A percentile compares a stretch with the other conserved stretches of the same genome.
phyloP scores from a whole-genome alignment of 1,140 invertebrate genomes.

The Eriosoma lanigerum region DNA sequence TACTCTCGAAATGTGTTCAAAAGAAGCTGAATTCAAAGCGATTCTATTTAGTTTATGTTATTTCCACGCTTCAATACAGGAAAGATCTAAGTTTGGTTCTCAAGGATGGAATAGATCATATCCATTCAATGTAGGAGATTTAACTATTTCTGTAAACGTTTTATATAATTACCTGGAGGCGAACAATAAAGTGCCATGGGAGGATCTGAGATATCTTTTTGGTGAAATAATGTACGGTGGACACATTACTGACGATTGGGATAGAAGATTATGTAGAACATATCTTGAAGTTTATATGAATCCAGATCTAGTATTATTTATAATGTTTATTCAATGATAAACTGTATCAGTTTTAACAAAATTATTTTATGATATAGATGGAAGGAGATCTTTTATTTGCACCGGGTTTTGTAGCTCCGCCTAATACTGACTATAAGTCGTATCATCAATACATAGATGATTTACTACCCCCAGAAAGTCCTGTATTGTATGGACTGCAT shows the following conservation, averaged over 20 bases:
- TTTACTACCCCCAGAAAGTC: slow-evolving; percentile 81
- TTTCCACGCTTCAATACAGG: slow-evolving; percentile 92
- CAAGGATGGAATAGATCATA: slow-evolving; percentile 90
- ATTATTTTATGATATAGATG: slow-evolving; percentile 61
- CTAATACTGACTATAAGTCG: slow-evolving; percentile 80
- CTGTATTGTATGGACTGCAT: slow-evolving; percentile 87
- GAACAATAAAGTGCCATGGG: slow-evolving; percentile 85
- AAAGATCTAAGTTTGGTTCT: slow-evolving; percentile 89
- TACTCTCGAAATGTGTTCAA: slow-evolving; percentile 87
- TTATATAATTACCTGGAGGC: slow-evolving; percentile 90
- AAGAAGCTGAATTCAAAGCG: slow-evolving; percentile 92
- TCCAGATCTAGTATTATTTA: slow-evolving; percentile 68
- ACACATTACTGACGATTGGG: slow-evolving; percentile 96
- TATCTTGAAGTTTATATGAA: slow-evolving; percentile 88
- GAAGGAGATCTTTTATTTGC: slow-evolving; percentile 83
- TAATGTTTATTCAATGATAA: too few relatives aligned
- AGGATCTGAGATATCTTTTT: slow-evolving; percentile 89
- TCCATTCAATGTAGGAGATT: slow-evolving; percentile 70
- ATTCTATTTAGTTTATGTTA: slow-evolving; percentile 92
- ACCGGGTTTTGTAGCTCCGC: slow-evolving; percentile 78
- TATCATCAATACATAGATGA: slow-evolving; percentile 93
- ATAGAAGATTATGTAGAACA: slow-evolving; percentile 80
- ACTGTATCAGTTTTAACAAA: background rate
- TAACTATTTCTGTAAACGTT: slow-evolving; percentile 90
- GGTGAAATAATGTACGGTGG: slow-evolving; percentile 98